Evolutionary conservation across 2,888 invertebrate species (phyloP), one percentile per base, ranked within the genome.

Genomic region (Hyposoter dolosus): DNA sequence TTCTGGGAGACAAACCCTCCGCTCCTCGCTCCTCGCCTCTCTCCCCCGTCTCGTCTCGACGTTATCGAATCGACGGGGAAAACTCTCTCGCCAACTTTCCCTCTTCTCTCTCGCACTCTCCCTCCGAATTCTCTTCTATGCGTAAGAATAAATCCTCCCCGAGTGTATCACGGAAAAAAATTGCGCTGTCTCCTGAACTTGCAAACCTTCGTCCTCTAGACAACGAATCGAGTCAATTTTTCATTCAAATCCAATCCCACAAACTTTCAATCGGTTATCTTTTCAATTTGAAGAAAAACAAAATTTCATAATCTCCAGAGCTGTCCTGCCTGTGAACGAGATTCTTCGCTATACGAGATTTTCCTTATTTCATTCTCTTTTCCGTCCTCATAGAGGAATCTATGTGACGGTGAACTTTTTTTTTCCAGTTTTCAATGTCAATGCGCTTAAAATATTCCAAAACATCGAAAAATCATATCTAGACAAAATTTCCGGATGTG

Each of bases 61-160:
- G 66, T 76, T 82, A 75, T 83, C 83, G 85, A 85, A 85, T 87
- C 84, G 88, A 83, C 82, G 82, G 79, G 85, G 81, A 84, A 88
- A 87, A 84, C 79, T 86, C 84, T 63, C 82, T 50, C 68, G 66
- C 66, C 50, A 40, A 17, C 40, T 23, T 68, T 68, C 53, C 50
- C 83, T 66, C 75, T 69, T 77, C 82, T 71, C 72, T 79, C 74
- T 77, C 53, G 2, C 40, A 3, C 5, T 7, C 65, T 88, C 83
- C 88, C 87, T 87, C 87, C 88, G 89, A 60, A 72, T 40, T 12
- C 60, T 35, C 75, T 9, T 40, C n/a, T 66, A 10, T 19, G 35
- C n/a, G 66, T 56, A 40, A 63, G 68, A 79, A 66, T 82, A 82
- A 86, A 75, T 76, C 50, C 45, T 80, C 17, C 17, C 19, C 45